Evolutionary conservation across 2,797 vertebrate species (phyloP), one percentile per base, ranked within the genome.

Genomic region (Malacoctenus gilli): DNA sequence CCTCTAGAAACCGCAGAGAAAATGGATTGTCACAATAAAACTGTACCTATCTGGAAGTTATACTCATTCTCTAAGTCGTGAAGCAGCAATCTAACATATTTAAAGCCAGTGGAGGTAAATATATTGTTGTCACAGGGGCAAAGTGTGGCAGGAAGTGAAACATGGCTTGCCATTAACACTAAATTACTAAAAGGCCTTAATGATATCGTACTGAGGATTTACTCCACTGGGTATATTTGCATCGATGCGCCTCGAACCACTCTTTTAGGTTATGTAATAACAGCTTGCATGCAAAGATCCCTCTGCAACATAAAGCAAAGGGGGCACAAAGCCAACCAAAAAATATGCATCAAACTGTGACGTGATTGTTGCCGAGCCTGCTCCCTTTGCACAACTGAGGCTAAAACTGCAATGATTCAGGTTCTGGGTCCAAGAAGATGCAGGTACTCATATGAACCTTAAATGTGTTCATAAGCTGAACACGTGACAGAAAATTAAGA

Each of bases 1-100:
- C 41, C 28, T 43, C 38, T 16, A 9, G 31, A 73, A 72, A 38
- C 60, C 23, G 32, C 18, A 59, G 37, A 59, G 49, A 79, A 73
- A 81, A 77, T 51, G 36, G 50, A 75, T 79, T n/a, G 46, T 30
- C 50, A 70, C 64, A 69, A 74, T 77, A 77, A 79, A 82, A 59
- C 54, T 72, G 38, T 25, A 58, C 13, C 55, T 56, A 58, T 68
- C 59, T 39, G 70, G 59, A 77, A 65, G 63, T 39, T 38, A 23
- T 49, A 56, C 15, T 3, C 59, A 62, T 50, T 61, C 64, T 69
- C 16, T 43, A 52, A 68, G 66, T 54, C 44, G 52, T 36, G 49
- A 16, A 52, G 55, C 42, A 71, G 44, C 61, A 66, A 76, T 73
- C 68, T 54, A 63, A 51, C 43, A 69, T 58, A 74, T 77, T 75